These are phyloP conservation scores for Cynopterus brachyotis DNA, from an alignment of 2,113 vertebrate genomes.

Conservation along the genomic window DNA sequence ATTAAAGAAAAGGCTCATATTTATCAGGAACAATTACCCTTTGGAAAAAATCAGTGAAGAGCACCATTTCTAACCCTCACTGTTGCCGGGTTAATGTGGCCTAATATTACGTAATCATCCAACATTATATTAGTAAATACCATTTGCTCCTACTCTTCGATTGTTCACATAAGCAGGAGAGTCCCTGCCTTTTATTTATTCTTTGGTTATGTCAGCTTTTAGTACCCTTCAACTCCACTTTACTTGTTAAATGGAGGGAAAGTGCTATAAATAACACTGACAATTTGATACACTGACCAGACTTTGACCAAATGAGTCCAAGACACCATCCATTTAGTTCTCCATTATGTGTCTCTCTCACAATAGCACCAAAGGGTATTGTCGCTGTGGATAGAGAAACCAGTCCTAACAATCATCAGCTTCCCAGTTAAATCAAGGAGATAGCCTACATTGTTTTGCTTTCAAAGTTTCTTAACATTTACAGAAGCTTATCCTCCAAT, in stretches of 20 bases:
- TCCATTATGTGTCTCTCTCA: background rate
- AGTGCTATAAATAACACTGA: background rate
- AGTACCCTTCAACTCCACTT: background rate
- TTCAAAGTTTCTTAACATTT: background rate
- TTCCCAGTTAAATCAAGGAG: background rate
- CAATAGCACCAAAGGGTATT: fast-evolving
- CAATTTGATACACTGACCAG: background rate
- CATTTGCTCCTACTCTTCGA: background rate
- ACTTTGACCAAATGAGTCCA: background rate
- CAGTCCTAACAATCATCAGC: background rate
- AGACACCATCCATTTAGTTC: background rate
- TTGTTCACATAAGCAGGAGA: background rate
- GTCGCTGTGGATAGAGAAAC: background rate
- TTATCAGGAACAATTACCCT: background rate
- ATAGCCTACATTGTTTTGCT: background rate
- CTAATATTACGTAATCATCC: background rate
- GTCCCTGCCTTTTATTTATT: background rate
- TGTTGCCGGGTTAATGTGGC: background rate
- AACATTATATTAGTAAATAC: background rate
- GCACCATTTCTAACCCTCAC: background rate
- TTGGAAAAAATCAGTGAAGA: background rate
- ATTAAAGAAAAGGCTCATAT: slow-evolving; percentile 7
- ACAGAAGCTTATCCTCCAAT: background rate
- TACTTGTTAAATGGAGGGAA: background rate
- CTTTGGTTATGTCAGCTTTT: background rate